Evolutionary conservation across 2,113 vertebrate genomes (phyloP).

Genomic region (Callocephalon fimbriatum): DNA sequence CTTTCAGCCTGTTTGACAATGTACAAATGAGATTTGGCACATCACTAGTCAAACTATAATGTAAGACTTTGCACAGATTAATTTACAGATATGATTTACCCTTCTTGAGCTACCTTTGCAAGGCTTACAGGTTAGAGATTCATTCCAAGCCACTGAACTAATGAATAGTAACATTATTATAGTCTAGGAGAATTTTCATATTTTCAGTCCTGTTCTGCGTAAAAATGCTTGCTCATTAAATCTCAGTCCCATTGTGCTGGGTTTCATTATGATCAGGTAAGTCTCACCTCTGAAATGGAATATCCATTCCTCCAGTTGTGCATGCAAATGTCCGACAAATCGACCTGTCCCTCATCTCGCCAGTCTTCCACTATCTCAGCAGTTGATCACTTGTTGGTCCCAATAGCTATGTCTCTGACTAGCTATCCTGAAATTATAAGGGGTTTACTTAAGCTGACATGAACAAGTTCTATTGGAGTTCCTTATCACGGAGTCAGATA

Average conservation of each 20-base stretch:
- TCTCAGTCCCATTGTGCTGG: neutral
- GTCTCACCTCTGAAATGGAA: neutral
- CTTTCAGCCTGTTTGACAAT: neutral
- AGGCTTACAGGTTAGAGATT: neutral
- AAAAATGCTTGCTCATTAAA: neutral
- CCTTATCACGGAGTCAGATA: neutral
- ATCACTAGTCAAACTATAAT: neutral
- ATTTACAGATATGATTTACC: neutral
- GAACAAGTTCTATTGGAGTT: neutral
- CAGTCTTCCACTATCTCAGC: neutral
- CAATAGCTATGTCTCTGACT: neutral
- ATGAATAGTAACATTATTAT: neutral
- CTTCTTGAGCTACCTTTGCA: neutral
- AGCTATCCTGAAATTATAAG: neutral
- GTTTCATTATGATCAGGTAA: neutral
- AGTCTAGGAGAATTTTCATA: neutral
- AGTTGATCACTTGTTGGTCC: neutral
- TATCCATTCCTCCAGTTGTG: neutral
- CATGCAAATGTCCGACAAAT: neutral
- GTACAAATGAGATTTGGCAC: neutral
- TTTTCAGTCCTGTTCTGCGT: neutral
- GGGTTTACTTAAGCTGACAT: neutral
- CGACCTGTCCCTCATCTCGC: accelerated
- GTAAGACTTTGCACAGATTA: neutral
- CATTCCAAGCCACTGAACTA: neutral